Base-by-base conservation (phyloP, 2,888 invertebrate species). In the Emmelina monodactyla region DNA sequence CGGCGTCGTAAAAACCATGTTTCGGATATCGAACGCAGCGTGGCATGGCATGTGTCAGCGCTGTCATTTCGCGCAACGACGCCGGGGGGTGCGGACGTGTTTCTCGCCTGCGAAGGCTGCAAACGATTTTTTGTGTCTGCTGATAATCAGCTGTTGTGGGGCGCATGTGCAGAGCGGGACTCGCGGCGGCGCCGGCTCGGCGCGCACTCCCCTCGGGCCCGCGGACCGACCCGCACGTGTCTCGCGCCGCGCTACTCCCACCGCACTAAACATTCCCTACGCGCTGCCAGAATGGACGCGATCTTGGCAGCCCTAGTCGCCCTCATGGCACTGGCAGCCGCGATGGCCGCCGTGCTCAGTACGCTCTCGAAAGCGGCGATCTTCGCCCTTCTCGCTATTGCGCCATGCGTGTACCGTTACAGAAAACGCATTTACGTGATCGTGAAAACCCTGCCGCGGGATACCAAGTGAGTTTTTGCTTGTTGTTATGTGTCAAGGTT, bases 341-440 rank as follows among this genome's bases (percentile, higher is more conserved):
- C 76, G 57, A 82, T 82, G 79, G 82, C 80, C 60, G 82, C 75
- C 55, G 67, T 83, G 51, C 82, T 86, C 49, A 80, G 81, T 56
- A 81, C 86, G 44, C 73, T 88, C 40, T 72, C 89, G 30, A 85
- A 89, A 69, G 86, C 86, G 60, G 88, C 90, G 44, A 88, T 89
- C 62, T 88, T 91, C 40, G 80, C 90, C 38, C 58, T 82, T 28
- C 78, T 80, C 46, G 76, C 79, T 39, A 67, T 80, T 53, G 75
- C 78, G 46, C 76, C 84, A 44, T 76, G 83, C 50, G 62, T 83
- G 44, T 80, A 82, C 58, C 71, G 76, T 47, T 80, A 83, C 58
- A 78, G 83, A 55, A 79, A 72, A 44, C 62, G 81, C 62, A 69
- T 87, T 53, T 84, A 84, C 59, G 82, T 87, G 46, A 72, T 87